Evolutionary conservation across 2,888 invertebrate species (phyloP).

Genomic region (Aspidiotus rigidus): DNA sequence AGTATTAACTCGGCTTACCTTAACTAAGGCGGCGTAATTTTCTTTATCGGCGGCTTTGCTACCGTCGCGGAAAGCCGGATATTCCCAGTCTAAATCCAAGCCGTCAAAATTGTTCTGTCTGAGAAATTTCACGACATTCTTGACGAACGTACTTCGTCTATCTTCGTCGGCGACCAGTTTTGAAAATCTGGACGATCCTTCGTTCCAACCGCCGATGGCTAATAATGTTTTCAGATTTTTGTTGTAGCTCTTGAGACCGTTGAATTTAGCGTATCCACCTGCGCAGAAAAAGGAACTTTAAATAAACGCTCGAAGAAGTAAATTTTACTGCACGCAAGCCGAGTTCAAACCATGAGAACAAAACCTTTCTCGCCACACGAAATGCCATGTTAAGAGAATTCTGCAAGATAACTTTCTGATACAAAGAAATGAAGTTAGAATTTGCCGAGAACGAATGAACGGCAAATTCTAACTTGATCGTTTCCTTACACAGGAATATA

Average conservation of each 20-base stretch:
- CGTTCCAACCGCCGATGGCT: slow-evolving; percentile 91
- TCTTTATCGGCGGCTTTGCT: slow-evolving; percentile 65
- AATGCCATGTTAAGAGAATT: not conserved
- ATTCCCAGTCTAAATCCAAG: slow-evolving; percentile 68
- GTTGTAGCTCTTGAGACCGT: slow-evolving; percentile 84
- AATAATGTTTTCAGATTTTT: slow-evolving; percentile 81
- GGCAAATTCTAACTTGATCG: too few species aligned
- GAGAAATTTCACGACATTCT: slow-evolving; percentile 73
- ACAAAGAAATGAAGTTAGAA: too few species aligned
- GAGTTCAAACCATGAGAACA: not conserved
- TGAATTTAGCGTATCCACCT: slow-evolving; percentile 92
- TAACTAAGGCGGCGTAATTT: slow-evolving; percentile 78
- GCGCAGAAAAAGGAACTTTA: slow-evolving; percentile 30
- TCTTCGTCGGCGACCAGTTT: slow-evolving; percentile 74
- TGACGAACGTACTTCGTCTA: slow-evolving; percentile 68
- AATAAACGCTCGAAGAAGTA: not conserved
- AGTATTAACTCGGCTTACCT: slow-evolving; percentile 46
- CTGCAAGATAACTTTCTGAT: not conserved
- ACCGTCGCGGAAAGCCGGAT: slow-evolving; percentile 67
- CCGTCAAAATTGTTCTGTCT: slow-evolving; percentile 89
- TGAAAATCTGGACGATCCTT: slow-evolving; percentile 77
- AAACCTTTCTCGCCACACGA: not conserved
- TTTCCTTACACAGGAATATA: too few species aligned
- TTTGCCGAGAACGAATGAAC: too few species aligned
- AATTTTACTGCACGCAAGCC: not conserved